Base-by-base conservation (phyloP, 2,797 vertebrate genomes). In the Leptodactylus fallax region DNA sequence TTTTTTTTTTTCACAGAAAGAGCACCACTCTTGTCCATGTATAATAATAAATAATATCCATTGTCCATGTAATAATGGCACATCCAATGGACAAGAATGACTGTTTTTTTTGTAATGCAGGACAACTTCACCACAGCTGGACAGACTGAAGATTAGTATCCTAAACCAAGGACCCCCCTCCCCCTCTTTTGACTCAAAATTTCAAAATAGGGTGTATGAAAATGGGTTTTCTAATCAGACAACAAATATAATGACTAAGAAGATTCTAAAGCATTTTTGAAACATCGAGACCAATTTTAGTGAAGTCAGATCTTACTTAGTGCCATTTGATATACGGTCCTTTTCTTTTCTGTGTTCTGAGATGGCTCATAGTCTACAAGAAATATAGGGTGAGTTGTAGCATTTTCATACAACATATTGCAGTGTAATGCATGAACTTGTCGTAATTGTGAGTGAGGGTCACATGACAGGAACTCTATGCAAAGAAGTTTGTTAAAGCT, bases 271-370 rank as follows among this genome's bases (percentile, higher is more conserved):
- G 17, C 19, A 76, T 49, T 74, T n/a, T 49, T 74, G 19, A 10
- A 74, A 49, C 19, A 7, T 74, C 17, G 11, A 3, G 36, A n/a
- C 36, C 17, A 47, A 47, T 49, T 81, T n/a, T 21, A 47, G 19
- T 36, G 12, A 49, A 81, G 58, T 36, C 1, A 63, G 65, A 47
- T 60, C 97, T 97, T 97, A 98, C 97, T 98, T 93, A 98, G 91
- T 90, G 97, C 97, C 97, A 98, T 98, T 94, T 98, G 97, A 94
- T 98, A 98, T 92, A 98, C 97, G 19, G 97, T 98, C 94, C 97
- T 95, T 95, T 98, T 97, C 94, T 98, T 98, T 93, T 98, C 97
- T 81, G 97, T 95, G 91, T 96, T 95, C 91, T 97, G 96, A 17
- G 96, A 93, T 5, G 97, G 95, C 90, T 98, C 97, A 36, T 97